These are phyloP conservation scores for Leptopterna dolabrata DNA, from an alignment of 2,888 invertebrate genomes.

Conservation along the genomic window DNA sequence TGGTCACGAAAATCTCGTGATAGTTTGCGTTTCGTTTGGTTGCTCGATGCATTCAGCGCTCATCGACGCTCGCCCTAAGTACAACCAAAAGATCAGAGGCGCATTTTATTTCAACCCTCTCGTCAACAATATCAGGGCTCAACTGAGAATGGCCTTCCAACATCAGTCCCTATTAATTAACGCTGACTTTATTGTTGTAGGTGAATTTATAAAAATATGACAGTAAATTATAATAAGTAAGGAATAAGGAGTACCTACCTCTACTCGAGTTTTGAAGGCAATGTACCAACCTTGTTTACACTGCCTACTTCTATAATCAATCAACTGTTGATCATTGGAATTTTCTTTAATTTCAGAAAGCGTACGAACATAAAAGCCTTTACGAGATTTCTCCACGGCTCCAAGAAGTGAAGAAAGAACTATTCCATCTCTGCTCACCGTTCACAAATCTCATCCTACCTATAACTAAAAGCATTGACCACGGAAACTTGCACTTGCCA, in stretches of 20 bases:
- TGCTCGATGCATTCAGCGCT: conserved; percentile 65
- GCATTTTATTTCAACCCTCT: conserved; percentile 28
- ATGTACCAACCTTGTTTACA: neutral
- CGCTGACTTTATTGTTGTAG: neutral
- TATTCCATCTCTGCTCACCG: neutral
- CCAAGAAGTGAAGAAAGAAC: conserved; percentile 7
- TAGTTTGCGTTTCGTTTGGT: conserved; percentile 25
- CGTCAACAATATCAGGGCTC: conserved; percentile 23
- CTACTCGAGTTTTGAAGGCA: neutral
- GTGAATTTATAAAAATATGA: neutral
- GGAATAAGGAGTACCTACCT: no score
- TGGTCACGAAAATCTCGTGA: neutral
- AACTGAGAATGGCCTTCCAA: neutral
- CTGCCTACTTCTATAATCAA: neutral
- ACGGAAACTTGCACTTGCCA: neutral
- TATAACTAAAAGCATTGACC: neutral
- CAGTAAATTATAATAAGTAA: no score
- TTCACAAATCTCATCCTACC: neutral
- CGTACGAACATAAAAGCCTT: neutral
- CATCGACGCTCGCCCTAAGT: conserved; percentile 75
- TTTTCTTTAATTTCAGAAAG: neutral
- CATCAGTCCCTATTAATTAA: neutral
- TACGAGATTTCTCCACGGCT: neutral
- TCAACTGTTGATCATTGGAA: neutral
- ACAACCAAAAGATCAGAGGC: conserved; percentile 72